Percentiles rank a stretch among this genome's conserved stretches.
Evolutionary conservation across 2,797 vertebrate species (phyloP).

Genomic region (Hafferia zeledoni): DNA sequence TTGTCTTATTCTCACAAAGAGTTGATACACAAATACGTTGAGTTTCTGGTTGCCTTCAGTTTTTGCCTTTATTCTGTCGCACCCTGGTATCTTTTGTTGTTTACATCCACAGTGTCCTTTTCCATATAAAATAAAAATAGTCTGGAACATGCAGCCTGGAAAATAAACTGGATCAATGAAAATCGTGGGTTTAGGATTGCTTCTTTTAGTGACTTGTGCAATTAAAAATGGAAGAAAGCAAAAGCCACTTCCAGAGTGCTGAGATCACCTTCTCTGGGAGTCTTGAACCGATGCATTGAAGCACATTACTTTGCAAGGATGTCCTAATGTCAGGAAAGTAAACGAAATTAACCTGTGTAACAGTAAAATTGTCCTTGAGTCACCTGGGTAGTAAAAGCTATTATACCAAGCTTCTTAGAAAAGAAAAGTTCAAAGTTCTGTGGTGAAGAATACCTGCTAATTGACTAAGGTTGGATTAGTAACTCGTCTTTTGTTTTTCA

Average conservation of each 20-base stretch:
- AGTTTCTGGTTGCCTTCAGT: background rate
- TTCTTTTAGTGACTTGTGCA: background rate
- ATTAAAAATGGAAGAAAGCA: background rate
- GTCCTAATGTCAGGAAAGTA: background rate
- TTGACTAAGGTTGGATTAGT: constrained; percentile 52
- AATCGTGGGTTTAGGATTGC: background rate
- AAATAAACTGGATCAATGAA: background rate
- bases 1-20: background rate
- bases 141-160: background rate
- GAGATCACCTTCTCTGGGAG: background rate
- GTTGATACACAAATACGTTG: background rate
- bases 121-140: background rate
- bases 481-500: constrained; percentile 24
- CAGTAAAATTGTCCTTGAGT: constrained; percentile 18
- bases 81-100: background rate
- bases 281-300: background rate
- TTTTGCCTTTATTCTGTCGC: background rate
- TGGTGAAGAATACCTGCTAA: constrained; percentile 28
- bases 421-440: constrained; percentile 54
- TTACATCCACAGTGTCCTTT: background rate
- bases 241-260: background rate
- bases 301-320: background rate
- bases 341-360: background rate
- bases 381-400: constrained; percentile 46
- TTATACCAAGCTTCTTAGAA: constrained; percentile 62